phyloP scores from a whole-genome alignment of 2,888 invertebrate genomes.

The Microdon myrmicae region DNA sequence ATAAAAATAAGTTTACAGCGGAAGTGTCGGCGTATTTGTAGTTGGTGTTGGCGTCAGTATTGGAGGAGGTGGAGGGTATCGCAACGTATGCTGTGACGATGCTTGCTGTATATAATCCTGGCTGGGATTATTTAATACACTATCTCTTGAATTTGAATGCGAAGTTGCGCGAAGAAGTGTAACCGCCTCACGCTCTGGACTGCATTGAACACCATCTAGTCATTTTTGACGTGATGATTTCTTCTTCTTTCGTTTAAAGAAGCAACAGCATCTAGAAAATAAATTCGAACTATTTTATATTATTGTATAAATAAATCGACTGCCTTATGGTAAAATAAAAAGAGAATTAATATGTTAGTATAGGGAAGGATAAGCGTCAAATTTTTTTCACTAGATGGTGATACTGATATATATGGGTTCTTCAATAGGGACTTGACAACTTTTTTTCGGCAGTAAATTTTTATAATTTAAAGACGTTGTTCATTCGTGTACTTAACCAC shows the following conservation, averaged over 20 bases:
- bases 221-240: conserved; percentile 91
- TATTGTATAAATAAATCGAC: too few species aligned
- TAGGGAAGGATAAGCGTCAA: too few species aligned
- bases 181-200: conserved; percentile 74
- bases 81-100: conserved; percentile 68
- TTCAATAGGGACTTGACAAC: too few species aligned
- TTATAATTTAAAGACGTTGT: too few species aligned
- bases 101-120: conserved; percentile 70
- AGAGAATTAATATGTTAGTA: too few species aligned
- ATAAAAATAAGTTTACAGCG: conserved; percentile 64
- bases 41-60: conserved; percentile 68
- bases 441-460: too few species aligned
- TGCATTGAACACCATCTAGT: conserved; percentile 79
- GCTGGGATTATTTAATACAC: conserved; percentile 69
- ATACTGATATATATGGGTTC: too few species aligned
- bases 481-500: too few species aligned
- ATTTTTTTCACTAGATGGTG: too few species aligned
- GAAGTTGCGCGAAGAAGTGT: conserved; percentile 73
- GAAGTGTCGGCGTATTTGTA: conserved; percentile 69
- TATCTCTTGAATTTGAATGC: conserved; percentile 73
- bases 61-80: conserved; percentile 69
- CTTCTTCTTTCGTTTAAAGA: conserved; percentile 99
- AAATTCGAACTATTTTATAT: too few species aligned
- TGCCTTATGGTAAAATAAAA: too few species aligned
- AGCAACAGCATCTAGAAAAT: conserved; percentile 94